A percentile compares a stretch with the other conserved stretches of the same genome.
These are phyloP conservation scores for Campoletis sonorensis DNA, from an alignment of 1,140 invertebrate genomes.

Conservation along the genomic window DNA sequence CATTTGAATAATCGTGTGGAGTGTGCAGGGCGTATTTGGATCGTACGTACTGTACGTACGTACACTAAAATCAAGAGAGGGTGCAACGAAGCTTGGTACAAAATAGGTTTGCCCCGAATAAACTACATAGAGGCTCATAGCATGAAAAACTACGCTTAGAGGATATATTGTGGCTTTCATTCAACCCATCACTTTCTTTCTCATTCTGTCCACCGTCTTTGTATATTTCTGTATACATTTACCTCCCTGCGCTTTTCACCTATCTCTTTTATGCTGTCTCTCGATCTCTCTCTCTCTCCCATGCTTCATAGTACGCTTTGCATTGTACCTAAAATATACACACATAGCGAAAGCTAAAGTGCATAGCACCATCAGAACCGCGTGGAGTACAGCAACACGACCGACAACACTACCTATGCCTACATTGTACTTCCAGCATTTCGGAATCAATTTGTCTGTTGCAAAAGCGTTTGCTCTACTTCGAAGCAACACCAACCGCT, in stretches of 20 bases:
- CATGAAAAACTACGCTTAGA: constrained; percentile 49
- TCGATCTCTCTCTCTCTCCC: constrained; percentile 27
- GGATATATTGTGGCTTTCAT: constrained; percentile 33
- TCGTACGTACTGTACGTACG: constrained; percentile 10
- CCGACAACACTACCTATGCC: constrained; percentile 4
- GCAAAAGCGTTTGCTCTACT: constrained; percentile 59
- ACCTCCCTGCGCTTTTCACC: constrained; percentile 31
- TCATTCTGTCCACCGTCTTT: not conserved
- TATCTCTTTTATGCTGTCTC: too few species aligned
- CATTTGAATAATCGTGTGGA: constrained; percentile 37
- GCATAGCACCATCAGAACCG: constrained; percentile 53
- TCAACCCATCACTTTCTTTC: constrained; percentile 35
- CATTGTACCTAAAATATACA: not conserved
- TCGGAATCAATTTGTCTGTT: constrained; percentile 73
- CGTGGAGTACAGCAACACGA: constrained; percentile 22
- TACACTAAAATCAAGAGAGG: not conserved
- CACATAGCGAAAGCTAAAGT: constrained; percentile 25
- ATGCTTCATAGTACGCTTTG: constrained; percentile 5
- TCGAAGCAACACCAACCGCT: constrained; percentile 47
- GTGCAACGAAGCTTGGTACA: not conserved
- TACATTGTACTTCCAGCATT: constrained; percentile 62
- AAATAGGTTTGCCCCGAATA: constrained; percentile 1
- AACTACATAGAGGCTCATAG: not conserved
- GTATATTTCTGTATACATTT: too few species aligned
- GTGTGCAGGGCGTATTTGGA: not conserved